phyloP scores from a whole-genome alignment of 2,888 invertebrate species.

The Himalopsyche tibetana region DNA sequence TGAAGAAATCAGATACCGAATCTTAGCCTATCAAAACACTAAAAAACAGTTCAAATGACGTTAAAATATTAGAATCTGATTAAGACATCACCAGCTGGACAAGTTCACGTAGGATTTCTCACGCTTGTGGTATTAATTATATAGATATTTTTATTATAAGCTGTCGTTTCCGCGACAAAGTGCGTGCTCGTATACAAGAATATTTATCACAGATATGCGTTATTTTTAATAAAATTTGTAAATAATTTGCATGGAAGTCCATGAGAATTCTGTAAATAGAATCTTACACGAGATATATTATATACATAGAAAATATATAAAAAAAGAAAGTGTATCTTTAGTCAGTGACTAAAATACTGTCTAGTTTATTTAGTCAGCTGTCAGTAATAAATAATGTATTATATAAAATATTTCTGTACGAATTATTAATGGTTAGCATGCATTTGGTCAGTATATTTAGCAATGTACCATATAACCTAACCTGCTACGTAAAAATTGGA shows the following conservation, averaged over 20 bases:
- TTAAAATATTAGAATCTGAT: constrained; percentile 9
- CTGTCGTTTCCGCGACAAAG: constrained; percentile 5
- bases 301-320: too few relatives aligned
- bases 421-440: too few relatives aligned
- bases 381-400: too few relatives aligned
- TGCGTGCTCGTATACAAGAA: neutral
- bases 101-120: neutral
- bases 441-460: too few relatives aligned
- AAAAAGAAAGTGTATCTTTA: too few relatives aligned
- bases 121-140: constrained; percentile 29
- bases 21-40: neutral
- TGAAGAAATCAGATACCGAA: neutral
- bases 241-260: constrained; percentile 15
- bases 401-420: too few relatives aligned
- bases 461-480: too few relatives aligned
- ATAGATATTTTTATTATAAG: neutral
- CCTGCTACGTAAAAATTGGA: too few relatives aligned
- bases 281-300: neutral
- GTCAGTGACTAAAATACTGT: too few relatives aligned
- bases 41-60: constrained; percentile 2
- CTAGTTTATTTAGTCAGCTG: too few relatives aligned
- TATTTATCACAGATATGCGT: neutral
- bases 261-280: neutral
- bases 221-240: neutral
- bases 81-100: neutral